Conservation (phyloP, 2,888 invertebrate genomes). For the Leucophenga maculata region DNA sequence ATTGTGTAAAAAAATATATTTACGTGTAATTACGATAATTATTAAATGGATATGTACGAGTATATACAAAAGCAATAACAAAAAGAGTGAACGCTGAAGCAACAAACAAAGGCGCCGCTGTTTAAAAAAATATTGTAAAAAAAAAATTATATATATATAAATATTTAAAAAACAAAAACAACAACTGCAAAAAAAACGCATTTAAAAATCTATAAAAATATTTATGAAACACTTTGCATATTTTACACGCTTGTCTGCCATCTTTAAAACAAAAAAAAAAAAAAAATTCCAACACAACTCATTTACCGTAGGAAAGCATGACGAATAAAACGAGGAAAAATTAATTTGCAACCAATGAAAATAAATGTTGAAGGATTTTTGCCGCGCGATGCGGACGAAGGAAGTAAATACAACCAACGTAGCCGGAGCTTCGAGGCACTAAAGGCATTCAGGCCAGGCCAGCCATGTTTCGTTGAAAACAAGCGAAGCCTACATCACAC, state of each 20-base stretch:
- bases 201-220: background rate
- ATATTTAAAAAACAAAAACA: background rate
- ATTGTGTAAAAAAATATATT: constrained; percentile 35
- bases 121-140: background rate
- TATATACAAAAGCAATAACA: background rate
- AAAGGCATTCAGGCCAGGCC: constrained; percentile 39
- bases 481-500: constrained; percentile 71
- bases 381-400: constrained; percentile 21
- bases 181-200: background rate
- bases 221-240: constrained; percentile 17
- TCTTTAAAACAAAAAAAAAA: constrained; percentile 1
- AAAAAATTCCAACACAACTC: background rate
- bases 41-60: constrained; percentile 1
- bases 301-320: background rate
- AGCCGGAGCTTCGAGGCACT: constrained; percentile 34
- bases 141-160: background rate
- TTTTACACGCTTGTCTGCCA: constrained; percentile 11
- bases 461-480: constrained; percentile 46
- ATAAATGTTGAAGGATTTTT: constrained; percentile 28
- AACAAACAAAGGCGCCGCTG: background rate
- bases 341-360: constrained; percentile 26
- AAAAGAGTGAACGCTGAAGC: background rate
- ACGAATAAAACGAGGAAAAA: constrained; percentile 2
- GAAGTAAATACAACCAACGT: constrained; percentile 46
- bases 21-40: constrained; percentile 18